These are phyloP conservation scores for Tenualosa ilisha DNA, from an alignment of 2,797 vertebrate genomes.

Conservation along the genomic window DNA sequence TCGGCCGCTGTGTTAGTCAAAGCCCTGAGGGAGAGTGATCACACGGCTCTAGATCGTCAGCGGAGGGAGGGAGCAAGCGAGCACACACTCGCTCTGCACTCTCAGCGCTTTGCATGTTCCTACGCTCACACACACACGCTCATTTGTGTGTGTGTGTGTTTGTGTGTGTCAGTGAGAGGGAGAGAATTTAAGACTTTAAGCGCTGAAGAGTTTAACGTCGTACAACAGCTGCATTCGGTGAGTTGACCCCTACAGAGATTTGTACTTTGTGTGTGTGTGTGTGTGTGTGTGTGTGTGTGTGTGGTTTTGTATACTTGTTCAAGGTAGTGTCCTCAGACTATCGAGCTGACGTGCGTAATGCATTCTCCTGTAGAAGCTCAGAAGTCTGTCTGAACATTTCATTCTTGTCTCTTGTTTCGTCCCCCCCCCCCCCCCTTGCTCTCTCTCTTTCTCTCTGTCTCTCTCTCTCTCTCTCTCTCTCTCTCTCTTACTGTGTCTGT, in stretches of 20 bases:
- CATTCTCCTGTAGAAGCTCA: background rate
- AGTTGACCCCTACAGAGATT: background rate
- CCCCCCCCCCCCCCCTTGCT: background rate
- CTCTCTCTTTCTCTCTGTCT: background rate
- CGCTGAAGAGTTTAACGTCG: background rate
- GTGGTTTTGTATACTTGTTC: background rate
- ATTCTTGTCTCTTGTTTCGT: background rate
- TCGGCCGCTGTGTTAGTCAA: background rate
- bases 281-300: background rate
- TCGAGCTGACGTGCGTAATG: background rate
- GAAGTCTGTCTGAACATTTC: background rate
- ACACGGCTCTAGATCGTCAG: background rate
- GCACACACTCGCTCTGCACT: background rate
- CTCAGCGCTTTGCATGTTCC: background rate
- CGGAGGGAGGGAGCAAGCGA: background rate
- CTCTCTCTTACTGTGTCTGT: background rate
- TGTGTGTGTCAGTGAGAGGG: background rate
- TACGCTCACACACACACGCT: background rate
- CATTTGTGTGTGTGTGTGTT: background rate
- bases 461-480: background rate
- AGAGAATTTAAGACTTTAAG: background rate
- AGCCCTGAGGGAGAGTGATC: conserved; percentile 13
- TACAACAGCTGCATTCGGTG: background rate
- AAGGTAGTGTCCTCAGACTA: background rate
- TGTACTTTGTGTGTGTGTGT: background rate